Evolutionary conservation across 2,888 invertebrate genomes (phyloP).

Genomic region (Perizoma affinitatum): DNA sequence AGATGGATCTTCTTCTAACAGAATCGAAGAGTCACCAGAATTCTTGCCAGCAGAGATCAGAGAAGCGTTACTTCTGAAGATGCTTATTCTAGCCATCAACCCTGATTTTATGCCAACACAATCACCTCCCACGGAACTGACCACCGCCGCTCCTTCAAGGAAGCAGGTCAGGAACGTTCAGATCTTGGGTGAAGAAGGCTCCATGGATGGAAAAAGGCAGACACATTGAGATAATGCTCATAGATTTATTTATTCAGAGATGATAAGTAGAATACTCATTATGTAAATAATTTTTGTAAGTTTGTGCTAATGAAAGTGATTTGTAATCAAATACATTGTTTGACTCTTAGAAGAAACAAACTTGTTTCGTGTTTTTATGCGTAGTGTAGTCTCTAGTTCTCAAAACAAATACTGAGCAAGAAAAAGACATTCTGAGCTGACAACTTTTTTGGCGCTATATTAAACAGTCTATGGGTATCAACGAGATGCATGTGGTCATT

Average conservation of each 20-base stretch:
- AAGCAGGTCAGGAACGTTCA: conserved; percentile 88
- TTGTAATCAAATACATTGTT: conserved; percentile 33
- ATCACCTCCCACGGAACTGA: conserved; percentile 71
- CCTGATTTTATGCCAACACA: conserved; percentile 81
- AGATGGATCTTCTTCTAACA: conserved; percentile 68
- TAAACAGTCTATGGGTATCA: too few species aligned
- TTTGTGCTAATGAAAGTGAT: conserved; percentile 55
- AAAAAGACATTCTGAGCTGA: too few species aligned
- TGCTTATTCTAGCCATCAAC: conserved; percentile 89
- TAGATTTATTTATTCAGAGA: conserved; percentile 51
- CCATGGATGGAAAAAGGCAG: conserved; percentile 66
- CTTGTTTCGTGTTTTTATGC: too few species aligned
- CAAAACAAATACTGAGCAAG: too few species aligned
- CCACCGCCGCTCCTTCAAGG: conserved; percentile 78
- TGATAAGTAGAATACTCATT: conserved; percentile 61
- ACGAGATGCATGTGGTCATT: too few species aligned
- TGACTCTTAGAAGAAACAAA: neutral
- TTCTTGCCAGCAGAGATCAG: conserved; percentile 88
- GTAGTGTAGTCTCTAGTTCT: too few species aligned
- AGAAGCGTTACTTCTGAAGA: conserved; percentile 88
- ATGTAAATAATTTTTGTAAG: conserved; percentile 67
- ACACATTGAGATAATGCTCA: conserved; percentile 57
- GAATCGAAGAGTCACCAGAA: conserved; percentile 81
- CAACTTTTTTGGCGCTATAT: too few species aligned
- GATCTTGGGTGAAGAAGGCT: conserved; percentile 87